Conservation (phyloP, 2,888 invertebrate species). For the Syrista parreyssii region DNA sequence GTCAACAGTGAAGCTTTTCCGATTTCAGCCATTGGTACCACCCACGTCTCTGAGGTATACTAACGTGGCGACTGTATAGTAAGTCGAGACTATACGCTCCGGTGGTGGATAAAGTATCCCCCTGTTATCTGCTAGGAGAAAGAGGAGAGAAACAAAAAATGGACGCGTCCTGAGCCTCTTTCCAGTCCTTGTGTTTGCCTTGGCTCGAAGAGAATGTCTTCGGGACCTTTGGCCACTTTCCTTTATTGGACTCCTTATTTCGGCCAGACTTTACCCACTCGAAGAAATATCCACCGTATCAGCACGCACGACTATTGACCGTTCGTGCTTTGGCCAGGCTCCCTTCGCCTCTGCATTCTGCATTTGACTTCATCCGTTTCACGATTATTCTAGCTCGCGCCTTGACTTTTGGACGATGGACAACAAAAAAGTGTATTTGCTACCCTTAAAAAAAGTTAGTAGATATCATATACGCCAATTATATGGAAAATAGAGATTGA, state of each 20-base stretch:
- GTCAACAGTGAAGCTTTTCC: background rate
- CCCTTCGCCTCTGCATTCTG: constrained; percentile 29
- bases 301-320: constrained; percentile 60
- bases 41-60: background rate
- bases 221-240: constrained; percentile 28
- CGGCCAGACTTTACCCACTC: constrained; percentile 55
- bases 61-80: background rate
- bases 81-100: background rate
- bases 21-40: background rate
- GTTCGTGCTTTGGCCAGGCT: constrained; percentile 21
- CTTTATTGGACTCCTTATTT: constrained; percentile 56
- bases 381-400: constrained; percentile 16
- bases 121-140: background rate
- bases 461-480: background rate
- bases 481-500: constrained; percentile 11
- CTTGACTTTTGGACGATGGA: constrained; percentile 21
- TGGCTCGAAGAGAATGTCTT: background rate
- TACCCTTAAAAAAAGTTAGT: too few relatives aligned
- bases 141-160: background rate
- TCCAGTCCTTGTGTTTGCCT: background rate
- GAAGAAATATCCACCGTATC: constrained; percentile 56
- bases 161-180: background rate
- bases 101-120: constrained; percentile 14
- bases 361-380: constrained; percentile 15
- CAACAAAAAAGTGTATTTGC: background rate